Base-by-base conservation (phyloP, 2,888 invertebrate genomes). In the Saturnia pavonia region DNA sequence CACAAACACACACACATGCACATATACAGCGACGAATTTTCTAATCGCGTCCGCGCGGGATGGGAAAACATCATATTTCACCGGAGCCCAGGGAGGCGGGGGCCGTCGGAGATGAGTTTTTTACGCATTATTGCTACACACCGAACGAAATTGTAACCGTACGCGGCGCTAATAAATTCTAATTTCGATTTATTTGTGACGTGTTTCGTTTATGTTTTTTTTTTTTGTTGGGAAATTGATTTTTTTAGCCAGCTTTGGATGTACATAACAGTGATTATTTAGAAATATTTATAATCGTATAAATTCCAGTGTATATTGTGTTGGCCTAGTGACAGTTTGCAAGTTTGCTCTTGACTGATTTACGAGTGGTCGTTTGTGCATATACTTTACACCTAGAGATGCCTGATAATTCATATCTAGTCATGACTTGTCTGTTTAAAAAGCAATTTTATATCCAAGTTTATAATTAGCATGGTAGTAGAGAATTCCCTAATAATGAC, bases 11-110 rank as follows among this genome's bases (percentile, higher is more conserved):
- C 78, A 80, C 51, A 72, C 75, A 78, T 78, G 77, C 77, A 73
- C 69, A 73, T 69, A 57, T 57, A 40, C 81, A 83, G 85, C 89
- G 88, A 90, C 89, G 91, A 91, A 91, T 91, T 92, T 92, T 93
- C 91, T 93, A 93, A 93, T 93, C 93, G 93, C 87, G 92, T 92
- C 91, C 90, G 87, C 88, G 83, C 83, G 88, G 90, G 89, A 84
- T 87, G 88, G 90, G 90, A 90, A 91, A 92, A 92, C 92, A 92
- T 93, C 92, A 93, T 93, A 93, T 93, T 93, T 93, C 93, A 93
- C 90, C 84, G 82, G 74, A 77, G 72, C 74, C 75, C 74, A 71
- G 76, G n/a, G 77, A 78, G 79, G 78, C 80, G 81, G 79, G 82
- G 85, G 85, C 82, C 72, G 83, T 81, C 88, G 90, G 91, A 92